A percentile compares a stretch with the other conserved stretches of the same genome.
Conservation (phyloP, 2,113 vertebrate genomes). For the Brienomyrus longianalis region DNA sequence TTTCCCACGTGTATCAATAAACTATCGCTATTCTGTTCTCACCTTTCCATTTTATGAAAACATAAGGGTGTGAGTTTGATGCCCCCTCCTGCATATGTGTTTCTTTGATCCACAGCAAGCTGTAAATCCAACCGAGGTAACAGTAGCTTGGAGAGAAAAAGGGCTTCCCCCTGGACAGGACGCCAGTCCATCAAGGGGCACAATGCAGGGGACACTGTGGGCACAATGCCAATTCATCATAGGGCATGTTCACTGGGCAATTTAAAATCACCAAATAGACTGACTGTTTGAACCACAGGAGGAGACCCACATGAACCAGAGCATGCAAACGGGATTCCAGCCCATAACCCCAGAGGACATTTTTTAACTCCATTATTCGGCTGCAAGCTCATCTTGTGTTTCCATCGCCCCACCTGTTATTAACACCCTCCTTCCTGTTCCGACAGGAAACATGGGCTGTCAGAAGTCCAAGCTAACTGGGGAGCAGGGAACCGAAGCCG, state of each 20-base stretch:
- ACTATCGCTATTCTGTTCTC: neutral
- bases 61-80: neutral
- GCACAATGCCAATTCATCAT: neutral
- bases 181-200: neutral
- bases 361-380: neutral
- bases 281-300: neutral
- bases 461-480: conserved; percentile 80
- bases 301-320: neutral
- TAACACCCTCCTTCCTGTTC: conserved; percentile 41
- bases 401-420: neutral
- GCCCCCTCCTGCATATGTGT: neutral
- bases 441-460: conserved; percentile 90
- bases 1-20: neutral
- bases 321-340: neutral
- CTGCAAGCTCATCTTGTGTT: neutral
- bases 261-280: neutral
- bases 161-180: neutral
- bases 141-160: neutral
- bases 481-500: conserved; percentile 62
- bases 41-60: neutral
- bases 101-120: neutral
- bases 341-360: neutral
- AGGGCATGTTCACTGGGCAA: neutral
- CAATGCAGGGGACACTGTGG: neutral
- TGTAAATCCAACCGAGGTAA: neutral